Evolutionary conservation across 2,888 invertebrate genomes (phyloP), one percentile per base, ranked within the genome.

Genomic region (Drosophila koepferae): DNA sequence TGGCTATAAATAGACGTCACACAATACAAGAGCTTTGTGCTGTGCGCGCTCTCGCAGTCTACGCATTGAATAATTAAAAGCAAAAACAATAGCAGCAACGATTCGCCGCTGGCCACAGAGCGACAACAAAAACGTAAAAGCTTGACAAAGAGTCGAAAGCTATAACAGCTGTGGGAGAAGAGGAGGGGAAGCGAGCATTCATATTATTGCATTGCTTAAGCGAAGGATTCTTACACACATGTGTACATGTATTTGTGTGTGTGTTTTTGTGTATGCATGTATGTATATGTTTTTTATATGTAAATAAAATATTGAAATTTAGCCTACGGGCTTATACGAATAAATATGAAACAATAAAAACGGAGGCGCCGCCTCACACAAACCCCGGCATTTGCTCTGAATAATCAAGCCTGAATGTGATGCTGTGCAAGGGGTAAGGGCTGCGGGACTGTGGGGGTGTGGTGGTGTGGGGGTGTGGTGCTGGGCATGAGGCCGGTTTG

Each of bases 341-440:
- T 77, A 70, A 70, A 77, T 77, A 72, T 76, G 81, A 78, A 75
- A 81, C 79, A 81, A 78, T 81, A 73, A 78, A 72, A 75, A 64
- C 66, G 71, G 36, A 66, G 75, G 72, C 72, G 80, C 65, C 76
- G 58, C 56, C 69, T 59, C 59, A 72, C 64, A 46, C 70, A 68
- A 68, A 46, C 62, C 62, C 54, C 60, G 64, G 38, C 31, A 18
- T 34, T 58, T 64, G 62, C 55, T 51, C 68, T 69, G 62, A 53
- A 70, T 67, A 67, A 69, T 58, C 68, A 53, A 58, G 69, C 36
- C 5, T 18, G 8, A 44, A 41, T 56, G 28, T 20, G 46, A 23
- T 16, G 20, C 20, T n/a, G 43, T 31, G 2, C 20, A 3, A 6
- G 34, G 31, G 28, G 46, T 12, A 36, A 28, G 63, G 49, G 41